Conservation (phyloP, 2,888 invertebrate genomes). For the Plagodis pulveraria region DNA sequence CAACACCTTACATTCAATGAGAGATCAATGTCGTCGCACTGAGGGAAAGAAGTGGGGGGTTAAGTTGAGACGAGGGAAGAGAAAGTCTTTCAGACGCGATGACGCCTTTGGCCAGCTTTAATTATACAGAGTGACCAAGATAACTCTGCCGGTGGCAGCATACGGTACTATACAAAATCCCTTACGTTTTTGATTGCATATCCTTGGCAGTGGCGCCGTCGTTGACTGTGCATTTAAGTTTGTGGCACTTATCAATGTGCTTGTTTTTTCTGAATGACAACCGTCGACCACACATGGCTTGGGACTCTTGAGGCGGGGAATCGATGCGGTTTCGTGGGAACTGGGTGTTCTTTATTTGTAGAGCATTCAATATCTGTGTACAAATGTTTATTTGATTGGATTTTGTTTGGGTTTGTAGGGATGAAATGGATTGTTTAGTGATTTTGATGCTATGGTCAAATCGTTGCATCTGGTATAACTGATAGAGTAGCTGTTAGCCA, state of each 20-base stretch:
- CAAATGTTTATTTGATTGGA: background rate
- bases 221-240: too few relatives aligned
- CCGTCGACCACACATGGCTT: constrained; percentile 7
- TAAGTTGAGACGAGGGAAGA: constrained; percentile 7
- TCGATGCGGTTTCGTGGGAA: constrained; percentile 12
- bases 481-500: too few relatives aligned
- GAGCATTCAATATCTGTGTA: constrained; percentile 4
- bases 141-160: too few relatives aligned
- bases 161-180: too few relatives aligned
- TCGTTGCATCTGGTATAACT: too few relatives aligned
- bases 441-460: too few relatives aligned
- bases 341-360: constrained; percentile 5
- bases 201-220: too few relatives aligned
- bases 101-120: constrained; percentile 22
- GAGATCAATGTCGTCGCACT: constrained; percentile 20
- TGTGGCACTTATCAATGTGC: constrained; percentile 8
- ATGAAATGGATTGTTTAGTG: background rate
- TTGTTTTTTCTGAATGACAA: constrained; percentile 16
- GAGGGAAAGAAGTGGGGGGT: background rate
- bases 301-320: background rate
- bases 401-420: background rate
- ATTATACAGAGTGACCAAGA: constrained; percentile 1
- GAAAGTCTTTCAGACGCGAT: constrained; percentile 39
- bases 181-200: too few relatives aligned
- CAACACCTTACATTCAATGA: constrained; percentile 25